Conservation (phyloP, 1,140 invertebrate genomes). For the Anthonomus grandis region DNA sequence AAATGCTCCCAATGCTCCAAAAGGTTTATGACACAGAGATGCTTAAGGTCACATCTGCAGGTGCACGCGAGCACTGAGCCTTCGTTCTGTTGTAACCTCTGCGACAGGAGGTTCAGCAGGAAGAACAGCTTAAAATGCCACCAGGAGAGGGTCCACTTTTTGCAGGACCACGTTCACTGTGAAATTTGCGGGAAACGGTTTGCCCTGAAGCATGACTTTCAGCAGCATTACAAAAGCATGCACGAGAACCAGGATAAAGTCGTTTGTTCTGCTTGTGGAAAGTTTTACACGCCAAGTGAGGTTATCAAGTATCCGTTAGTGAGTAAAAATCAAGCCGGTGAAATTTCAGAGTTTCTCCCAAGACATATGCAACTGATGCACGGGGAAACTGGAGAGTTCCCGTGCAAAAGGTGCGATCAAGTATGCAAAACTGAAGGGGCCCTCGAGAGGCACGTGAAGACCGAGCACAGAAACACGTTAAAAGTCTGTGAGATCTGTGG, state of each 20-base stretch:
- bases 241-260: slow-evolving; percentile 2
- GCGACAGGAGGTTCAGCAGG: no score
- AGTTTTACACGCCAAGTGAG: not conserved
- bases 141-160: no score
- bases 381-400: slow-evolving; percentile 24
- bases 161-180: no score
- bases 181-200: slow-evolving; percentile 32
- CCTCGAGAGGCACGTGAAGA: slow-evolving; percentile 17
- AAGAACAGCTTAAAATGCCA: no score
- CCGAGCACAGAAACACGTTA: slow-evolving; percentile 17
- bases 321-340: not conserved
- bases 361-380: slow-evolving; percentile 46
- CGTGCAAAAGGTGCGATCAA: slow-evolving; percentile 49
- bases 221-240: slow-evolving; percentile 18
- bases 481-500: slow-evolving; percentile 44
- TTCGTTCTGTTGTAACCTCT: no score
- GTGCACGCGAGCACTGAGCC: no score
- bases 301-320: not conserved
- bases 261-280: slow-evolving; percentile 36
- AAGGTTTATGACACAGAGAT: no score
- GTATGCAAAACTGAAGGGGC: slow-evolving; percentile 44
- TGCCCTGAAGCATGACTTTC: slow-evolving; percentile 26
- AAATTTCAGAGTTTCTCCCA: slow-evolving; percentile 5
- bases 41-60: no score
- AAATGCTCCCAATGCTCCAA: no score